Percentiles rank a stretch among this genome's conserved stretches.
phyloP scores from a whole-genome alignment of 2,888 invertebrate species.

The Stegana nigrithorax region DNA sequence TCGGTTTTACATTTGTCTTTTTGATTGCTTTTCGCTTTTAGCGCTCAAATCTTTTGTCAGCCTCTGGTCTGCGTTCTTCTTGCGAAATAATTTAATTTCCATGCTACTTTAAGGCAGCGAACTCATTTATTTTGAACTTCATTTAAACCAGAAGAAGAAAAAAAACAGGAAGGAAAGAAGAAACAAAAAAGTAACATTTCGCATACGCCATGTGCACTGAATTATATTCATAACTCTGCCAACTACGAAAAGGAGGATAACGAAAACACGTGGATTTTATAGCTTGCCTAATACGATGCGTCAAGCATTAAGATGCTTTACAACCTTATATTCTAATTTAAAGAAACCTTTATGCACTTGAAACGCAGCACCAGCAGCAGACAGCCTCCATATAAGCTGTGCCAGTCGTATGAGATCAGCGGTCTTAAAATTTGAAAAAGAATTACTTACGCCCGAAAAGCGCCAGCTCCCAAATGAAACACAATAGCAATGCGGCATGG shows the following conservation, averaged over 20 bases:
- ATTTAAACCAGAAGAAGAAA: not conserved
- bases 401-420: too few species aligned
- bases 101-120: constrained; percentile 49
- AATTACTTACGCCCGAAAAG: not conserved
- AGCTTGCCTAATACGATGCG: not conserved
- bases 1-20: not conserved
- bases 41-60: constrained; percentile 49
- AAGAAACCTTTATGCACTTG: not conserved
- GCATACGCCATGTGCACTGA: not conserved
- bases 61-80: too few species aligned
- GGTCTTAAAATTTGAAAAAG: too few species aligned
- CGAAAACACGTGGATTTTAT: not conserved
- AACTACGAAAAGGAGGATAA: not conserved
- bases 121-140: not conserved
- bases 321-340: not conserved
- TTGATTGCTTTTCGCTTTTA: constrained; percentile 2
- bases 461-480: not conserved
- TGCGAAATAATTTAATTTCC: constrained; percentile 55
- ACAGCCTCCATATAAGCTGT: not conserved
- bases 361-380: not conserved
- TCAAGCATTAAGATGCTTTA: not conserved
- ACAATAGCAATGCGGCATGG: not conserved
- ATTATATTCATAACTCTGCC: not conserved
- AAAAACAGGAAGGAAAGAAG: not conserved
- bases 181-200: not conserved